These are phyloP conservation scores for Oryzias sinensis DNA, from an alignment of 2,797 vertebrate species.

Conservation along the genomic window DNA sequence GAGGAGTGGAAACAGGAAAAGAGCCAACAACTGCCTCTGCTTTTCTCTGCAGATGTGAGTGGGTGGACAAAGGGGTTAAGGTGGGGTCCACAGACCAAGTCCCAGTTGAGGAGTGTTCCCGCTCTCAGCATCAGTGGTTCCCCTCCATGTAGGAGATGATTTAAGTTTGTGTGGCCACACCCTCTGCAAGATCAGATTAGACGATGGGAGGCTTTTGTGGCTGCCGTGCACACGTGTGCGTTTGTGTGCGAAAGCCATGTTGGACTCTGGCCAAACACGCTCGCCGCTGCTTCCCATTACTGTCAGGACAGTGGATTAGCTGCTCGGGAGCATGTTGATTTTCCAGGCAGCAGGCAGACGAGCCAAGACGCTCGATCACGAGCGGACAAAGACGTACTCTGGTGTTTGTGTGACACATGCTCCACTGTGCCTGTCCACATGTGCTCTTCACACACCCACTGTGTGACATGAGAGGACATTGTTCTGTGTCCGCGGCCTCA, in stretches of 20 bases:
- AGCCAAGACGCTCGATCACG: slow-evolving; percentile 27
- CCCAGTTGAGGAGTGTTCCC: slow-evolving; percentile 33
- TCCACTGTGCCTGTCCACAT: slow-evolving; percentile 1
- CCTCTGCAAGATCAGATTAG: slow-evolving; percentile 39
- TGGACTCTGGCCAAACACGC: slow-evolving; percentile 56
- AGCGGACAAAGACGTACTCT: slow-evolving; percentile 21
- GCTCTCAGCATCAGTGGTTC: slow-evolving; percentile 48
- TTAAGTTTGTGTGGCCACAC: slow-evolving; percentile 62
- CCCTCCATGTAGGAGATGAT: slow-evolving; percentile 51
- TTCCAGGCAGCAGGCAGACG: slow-evolving; percentile 12
- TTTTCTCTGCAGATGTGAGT: slow-evolving; percentile 21
- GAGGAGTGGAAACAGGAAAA: slow-evolving; percentile 21
- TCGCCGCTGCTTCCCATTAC: slow-evolving; percentile 50
- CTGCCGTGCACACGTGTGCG: slow-evolving; percentile 14
- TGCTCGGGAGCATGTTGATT: slow-evolving; percentile 31
- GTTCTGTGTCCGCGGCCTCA: too few species aligned
- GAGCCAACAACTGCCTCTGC: slow-evolving; percentile 25
- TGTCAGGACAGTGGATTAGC: slow-evolving; percentile 60
- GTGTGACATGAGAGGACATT: neutral
- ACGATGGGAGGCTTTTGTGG: slow-evolving; percentile 22
- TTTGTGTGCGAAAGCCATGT: slow-evolving; percentile 19
- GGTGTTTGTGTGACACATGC: neutral
- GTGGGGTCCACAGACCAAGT: slow-evolving; percentile 1
- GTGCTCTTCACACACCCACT: slow-evolving; percentile 2
- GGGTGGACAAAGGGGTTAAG: neutral